phyloP scores from a whole-genome alignment of 2,888 invertebrate genomes.

The Azorinus chamasolen region DNA sequence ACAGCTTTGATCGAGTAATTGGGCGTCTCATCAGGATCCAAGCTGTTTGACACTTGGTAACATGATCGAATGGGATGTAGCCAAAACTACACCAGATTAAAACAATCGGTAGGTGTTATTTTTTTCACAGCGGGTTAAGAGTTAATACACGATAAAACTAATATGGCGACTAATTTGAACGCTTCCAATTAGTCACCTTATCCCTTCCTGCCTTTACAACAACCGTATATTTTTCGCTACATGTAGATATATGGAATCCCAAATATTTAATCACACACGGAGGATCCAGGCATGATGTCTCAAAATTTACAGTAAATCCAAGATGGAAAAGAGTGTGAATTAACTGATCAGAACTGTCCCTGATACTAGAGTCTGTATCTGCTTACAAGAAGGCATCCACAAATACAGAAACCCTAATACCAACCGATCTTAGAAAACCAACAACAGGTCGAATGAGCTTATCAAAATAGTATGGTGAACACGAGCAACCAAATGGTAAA shows the following conservation, averaged over 20 bases:
- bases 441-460: neutral
- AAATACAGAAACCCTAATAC: conserved; percentile 24
- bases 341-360: too few relatives aligned
- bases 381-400: conserved; percentile 27
- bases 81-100: too few relatives aligned
- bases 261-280: neutral
- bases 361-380: conserved; percentile 6
- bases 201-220: neutral
- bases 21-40: too few relatives aligned
- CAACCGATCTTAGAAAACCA: conserved; percentile 16
- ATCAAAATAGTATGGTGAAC: conserved; percentile 20
- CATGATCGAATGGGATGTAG: too few relatives aligned
- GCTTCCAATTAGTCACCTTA: neutral
- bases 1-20: too few relatives aligned
- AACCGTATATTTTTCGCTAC: neutral
- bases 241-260: conserved; percentile 1
- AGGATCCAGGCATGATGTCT: neutral
- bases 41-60: too few relatives aligned
- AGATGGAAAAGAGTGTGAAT: conserved; percentile 1
- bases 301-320: conserved; percentile 10
- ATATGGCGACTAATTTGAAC: too few relatives aligned
- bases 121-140: too few relatives aligned
- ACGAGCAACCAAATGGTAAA: neutral
- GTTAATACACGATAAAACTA: too few relatives aligned
- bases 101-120: too few relatives aligned